Percentiles rank a stretch among this genome's conserved stretches.
Evolutionary conservation across 2,797 vertebrate genomes (phyloP).

Genomic region (Pterois miles): DNA sequence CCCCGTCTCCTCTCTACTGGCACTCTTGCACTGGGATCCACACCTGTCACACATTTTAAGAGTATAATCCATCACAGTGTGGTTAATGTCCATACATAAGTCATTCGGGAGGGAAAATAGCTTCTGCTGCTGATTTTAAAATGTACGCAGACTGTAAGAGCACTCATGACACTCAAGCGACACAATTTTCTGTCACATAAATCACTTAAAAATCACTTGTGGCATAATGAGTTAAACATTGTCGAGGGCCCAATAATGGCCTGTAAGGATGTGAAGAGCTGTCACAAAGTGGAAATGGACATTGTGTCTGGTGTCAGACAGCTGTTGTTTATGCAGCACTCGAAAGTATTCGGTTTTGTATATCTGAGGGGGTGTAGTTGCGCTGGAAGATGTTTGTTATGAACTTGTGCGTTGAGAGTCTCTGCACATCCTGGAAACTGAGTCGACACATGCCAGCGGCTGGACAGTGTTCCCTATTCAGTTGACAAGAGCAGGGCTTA

Average conservation of each 20-base stretch:
- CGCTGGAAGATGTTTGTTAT: constrained; percentile 79
- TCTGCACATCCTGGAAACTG: constrained; percentile 73
- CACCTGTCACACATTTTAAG: constrained; percentile 65
- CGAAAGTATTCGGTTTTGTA: constrained; percentile 59
- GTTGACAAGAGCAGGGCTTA: constrained; percentile 73
- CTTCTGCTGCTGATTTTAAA: constrained; percentile 27
- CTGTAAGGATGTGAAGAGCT: constrained; percentile 33
- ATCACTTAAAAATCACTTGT: constrained; percentile 47
- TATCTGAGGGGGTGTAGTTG: constrained; percentile 56
- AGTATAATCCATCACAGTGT: constrained; percentile 55
- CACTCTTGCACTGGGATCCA: constrained; percentile 27
- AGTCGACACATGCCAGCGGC: constrained; percentile 72
- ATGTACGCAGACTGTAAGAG: constrained; percentile 20
- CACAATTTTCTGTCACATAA: constrained; percentile 46
- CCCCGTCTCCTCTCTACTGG: not conserved
- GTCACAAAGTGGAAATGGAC: constrained; percentile 49
- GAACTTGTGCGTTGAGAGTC: constrained; percentile 71
- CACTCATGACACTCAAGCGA: constrained; percentile 46
- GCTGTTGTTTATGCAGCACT: constrained; percentile 60
- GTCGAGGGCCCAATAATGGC: constrained; percentile 46
- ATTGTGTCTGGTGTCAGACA: constrained; percentile 45
- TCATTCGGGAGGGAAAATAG: constrained; percentile 3
- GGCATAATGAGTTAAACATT: constrained; percentile 54
- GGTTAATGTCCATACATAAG: constrained; percentile 16
- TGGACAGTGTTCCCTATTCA: constrained; percentile 74